These are phyloP conservation scores for Stenichneumon culpator DNA, from an alignment of 2,888 invertebrate genomes.

Conservation along the genomic window DNA sequence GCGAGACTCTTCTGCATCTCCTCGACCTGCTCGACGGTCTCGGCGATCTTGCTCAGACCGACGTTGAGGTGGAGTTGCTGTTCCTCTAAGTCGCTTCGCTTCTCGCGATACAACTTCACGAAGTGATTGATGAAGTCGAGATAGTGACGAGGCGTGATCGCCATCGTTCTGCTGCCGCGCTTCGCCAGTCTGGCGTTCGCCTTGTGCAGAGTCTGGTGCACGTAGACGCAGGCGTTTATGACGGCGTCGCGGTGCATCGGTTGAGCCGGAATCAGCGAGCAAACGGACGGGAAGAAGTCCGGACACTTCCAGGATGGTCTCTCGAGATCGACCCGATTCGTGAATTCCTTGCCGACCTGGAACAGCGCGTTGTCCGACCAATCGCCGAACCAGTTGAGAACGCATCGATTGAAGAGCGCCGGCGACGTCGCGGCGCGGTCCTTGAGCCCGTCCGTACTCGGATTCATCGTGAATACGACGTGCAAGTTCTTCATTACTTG, in stretches of 20 bases:
- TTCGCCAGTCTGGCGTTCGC: conserved; percentile 96
- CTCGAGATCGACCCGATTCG: conserved; percentile 97
- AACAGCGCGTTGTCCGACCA: conserved; percentile 98
- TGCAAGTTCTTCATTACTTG: conserved; percentile 99
- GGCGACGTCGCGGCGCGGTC: conserved; percentile 99
- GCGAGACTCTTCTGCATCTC: conserved; percentile 99
- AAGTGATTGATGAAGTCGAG: conserved; percentile 99
- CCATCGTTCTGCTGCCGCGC: conserved; percentile 97
- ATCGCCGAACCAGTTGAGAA: conserved; percentile 99
- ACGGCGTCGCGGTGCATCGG: conserved; percentile 97
- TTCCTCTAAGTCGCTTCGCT: conserved; percentile 98
- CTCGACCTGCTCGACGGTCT: conserved; percentile 99
- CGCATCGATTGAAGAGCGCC: conserved; percentile 99
- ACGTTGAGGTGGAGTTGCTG: conserved; percentile 99
- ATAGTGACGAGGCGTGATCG: conserved; percentile 99
- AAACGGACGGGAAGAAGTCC: conserved; percentile 96
- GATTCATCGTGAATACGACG: conserved; percentile 99
- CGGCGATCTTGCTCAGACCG: conserved; percentile 99
- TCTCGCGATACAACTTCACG: conserved; percentile 98
- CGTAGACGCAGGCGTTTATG: conserved; percentile 99
- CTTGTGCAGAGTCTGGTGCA: conserved; percentile 98
- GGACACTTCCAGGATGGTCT: conserved; percentile 94
- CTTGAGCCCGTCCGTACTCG: conserved; percentile 98
- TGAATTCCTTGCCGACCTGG: conserved; percentile 99
- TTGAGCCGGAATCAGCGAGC: conserved; percentile 90